Percentiles rank a stretch among this genome's conserved stretches.
Evolutionary conservation across 2,888 invertebrate species (phyloP).

Genomic region (Thecocarcelia acutangulata): DNA sequence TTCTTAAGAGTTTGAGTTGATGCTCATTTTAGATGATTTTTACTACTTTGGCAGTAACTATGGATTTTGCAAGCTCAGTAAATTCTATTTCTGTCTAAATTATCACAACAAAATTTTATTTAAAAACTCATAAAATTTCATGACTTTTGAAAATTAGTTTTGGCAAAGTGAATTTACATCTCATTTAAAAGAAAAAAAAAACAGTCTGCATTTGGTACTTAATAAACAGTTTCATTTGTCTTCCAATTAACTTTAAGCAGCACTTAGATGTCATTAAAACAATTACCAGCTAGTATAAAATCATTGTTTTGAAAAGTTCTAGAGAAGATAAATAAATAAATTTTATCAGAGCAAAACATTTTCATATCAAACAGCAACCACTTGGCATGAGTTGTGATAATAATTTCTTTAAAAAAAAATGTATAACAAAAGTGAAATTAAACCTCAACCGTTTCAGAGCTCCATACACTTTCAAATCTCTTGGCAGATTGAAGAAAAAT

Average conservation of each 20-base stretch:
- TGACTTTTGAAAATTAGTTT: constrained; percentile 12
- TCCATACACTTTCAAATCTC: constrained; percentile 12
- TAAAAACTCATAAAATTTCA: constrained; percentile 42
- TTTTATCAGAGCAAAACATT: constrained; percentile 49
- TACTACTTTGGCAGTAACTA: neutral
- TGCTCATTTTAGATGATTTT: too few relatives aligned
- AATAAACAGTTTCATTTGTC: constrained; percentile 44
- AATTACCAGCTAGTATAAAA: constrained; percentile 51
- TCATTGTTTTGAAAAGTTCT: constrained; percentile 33
- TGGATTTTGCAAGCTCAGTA: neutral
- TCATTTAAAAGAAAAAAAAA: constrained; percentile 6
- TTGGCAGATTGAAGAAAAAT: neutral
- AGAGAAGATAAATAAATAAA: neutral
- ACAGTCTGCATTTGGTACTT: constrained; percentile 20
- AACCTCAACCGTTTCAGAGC: constrained; percentile 29
- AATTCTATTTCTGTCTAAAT: constrained; percentile 11
- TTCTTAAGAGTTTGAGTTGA: too few relatives aligned
- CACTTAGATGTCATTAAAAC: constrained; percentile 50
- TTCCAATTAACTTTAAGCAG: constrained; percentile 54
- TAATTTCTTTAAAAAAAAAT: constrained; percentile 22
- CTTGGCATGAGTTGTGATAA: constrained; percentile 51
- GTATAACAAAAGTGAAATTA: neutral
- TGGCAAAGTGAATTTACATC: neutral
- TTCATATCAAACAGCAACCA: constrained; percentile 15
- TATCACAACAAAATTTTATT: constrained; percentile 30